These are phyloP conservation scores for Saguinus midas DNA, from an alignment of 2,113 vertebrate species.

Conservation along the genomic window DNA sequence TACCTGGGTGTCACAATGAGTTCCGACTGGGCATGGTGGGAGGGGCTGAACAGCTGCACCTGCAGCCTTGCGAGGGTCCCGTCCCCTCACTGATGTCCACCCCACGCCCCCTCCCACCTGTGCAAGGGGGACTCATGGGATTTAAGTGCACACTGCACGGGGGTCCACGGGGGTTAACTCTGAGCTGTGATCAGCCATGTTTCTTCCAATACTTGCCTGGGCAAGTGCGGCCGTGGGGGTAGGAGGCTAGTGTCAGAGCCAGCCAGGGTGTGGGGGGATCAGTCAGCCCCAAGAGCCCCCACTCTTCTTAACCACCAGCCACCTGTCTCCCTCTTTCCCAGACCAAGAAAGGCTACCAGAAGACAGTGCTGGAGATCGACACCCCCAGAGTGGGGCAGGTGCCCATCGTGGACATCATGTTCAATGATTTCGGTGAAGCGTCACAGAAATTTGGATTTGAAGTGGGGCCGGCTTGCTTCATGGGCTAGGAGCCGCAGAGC, in stretches of 20 bases:
- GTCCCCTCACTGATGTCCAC: too few species aligned
- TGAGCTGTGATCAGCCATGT: rapidly evolving
- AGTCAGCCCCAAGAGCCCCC: rapidly evolving
- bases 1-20: too few species aligned
- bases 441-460: slow-evolving; percentile 99
- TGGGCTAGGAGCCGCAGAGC: slow-evolving; percentile 90
- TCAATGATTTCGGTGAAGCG: slow-evolving; percentile 97
- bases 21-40: background rate
- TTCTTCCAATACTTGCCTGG: rapidly evolving
- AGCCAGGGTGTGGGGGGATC: rapidly evolving
- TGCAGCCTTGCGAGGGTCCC: background rate
- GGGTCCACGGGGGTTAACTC: rapidly evolving
- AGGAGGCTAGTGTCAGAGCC: rapidly evolving
- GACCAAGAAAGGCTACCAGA: slow-evolving; percentile 96
- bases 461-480: slow-evolving; percentile 98
- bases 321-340: slow-evolving; percentile 64
- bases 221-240: background rate
- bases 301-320: rapidly evolving
- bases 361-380: slow-evolving; percentile 96
- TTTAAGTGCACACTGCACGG: too few species aligned
- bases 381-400: slow-evolving; percentile 97
- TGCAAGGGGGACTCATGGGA: rapidly evolving
- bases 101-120: too few species aligned
- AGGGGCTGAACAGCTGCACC: rapidly evolving
- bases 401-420: slow-evolving; percentile 98